phyloP scores from a whole-genome alignment of 2,888 invertebrate species.

The Chromoteleia sp. region DNA sequence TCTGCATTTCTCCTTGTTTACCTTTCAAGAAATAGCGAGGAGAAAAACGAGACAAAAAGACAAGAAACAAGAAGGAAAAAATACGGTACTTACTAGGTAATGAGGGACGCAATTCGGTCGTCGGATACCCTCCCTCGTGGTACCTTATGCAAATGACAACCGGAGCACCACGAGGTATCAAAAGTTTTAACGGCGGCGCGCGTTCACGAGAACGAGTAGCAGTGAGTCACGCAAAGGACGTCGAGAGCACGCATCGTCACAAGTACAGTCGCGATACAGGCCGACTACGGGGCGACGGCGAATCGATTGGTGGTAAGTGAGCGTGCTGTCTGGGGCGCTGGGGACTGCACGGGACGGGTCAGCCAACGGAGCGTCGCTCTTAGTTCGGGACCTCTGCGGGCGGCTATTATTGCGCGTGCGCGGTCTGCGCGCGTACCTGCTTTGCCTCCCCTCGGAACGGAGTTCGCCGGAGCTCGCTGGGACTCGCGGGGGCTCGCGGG shows the following conservation, averaged over 20 bases:
- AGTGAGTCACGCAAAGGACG: constrained; percentile 8
- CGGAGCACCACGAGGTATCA: constrained; percentile 62
- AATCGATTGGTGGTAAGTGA: constrained; percentile 45
- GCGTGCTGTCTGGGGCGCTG: constrained; percentile 46
- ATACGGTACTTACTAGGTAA: constrained; percentile 74
- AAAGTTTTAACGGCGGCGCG: neutral
- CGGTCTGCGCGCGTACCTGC: constrained; percentile 29
- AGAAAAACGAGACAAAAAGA: too few species aligned
- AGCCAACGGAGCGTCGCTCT: constrained; percentile 40
- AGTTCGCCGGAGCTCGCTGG: neutral
- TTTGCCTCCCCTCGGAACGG: neutral
- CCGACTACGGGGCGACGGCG: constrained; percentile 20
- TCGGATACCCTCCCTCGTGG: constrained; percentile 79
- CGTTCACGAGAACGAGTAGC: constrained; percentile 32
- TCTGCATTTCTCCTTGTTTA: constrained; percentile 1
- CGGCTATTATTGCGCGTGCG: constrained; percentile 32
- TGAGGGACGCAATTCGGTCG: constrained; percentile 78
- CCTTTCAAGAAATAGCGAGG: too few species aligned
- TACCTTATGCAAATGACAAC: constrained; percentile 60
- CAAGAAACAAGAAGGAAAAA: neutral
- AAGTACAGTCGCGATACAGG: constrained; percentile 4
- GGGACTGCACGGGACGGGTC: constrained; percentile 26
- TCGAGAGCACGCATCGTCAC: constrained; percentile 32
- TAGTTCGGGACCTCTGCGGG: constrained; percentile 23
- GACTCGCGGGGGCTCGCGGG: neutral